phyloP scores from a whole-genome alignment of 2,888 invertebrate species.

The Salticus scenicus region DNA sequence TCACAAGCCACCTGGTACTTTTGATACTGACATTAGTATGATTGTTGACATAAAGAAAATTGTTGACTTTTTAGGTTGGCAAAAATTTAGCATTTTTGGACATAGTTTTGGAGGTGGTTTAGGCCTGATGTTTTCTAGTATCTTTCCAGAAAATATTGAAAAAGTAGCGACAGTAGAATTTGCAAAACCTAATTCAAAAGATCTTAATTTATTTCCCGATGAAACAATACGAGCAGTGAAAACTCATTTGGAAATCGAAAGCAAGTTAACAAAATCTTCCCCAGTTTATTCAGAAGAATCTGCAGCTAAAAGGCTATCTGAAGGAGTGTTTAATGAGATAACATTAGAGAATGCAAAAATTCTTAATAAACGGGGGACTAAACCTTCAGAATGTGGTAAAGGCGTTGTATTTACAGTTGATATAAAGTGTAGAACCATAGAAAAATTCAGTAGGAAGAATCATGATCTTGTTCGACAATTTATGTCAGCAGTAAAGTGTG shows the following conservation, averaged over 20 bases:
- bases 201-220: conserved; percentile 31
- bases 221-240: conserved; percentile 31
- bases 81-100: conserved; percentile 70
- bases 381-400: conserved; percentile 75
- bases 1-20: conserved; percentile 67
- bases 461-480: conserved; percentile 77
- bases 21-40: conserved; percentile 63
- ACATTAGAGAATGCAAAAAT: conserved; percentile 82
- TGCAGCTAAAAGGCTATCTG: conserved; percentile 50
- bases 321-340: conserved; percentile 55
- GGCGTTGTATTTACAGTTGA: conserved; percentile 84
- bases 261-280: conserved; percentile 21
- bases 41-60: conserved; percentile 60
- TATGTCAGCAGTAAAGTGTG: conserved; percentile 80
- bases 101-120: conserved; percentile 78
- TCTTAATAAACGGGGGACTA: conserved; percentile 83
- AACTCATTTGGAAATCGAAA: conserved; percentile 45
- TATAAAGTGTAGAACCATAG: conserved; percentile 81
- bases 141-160: conserved; percentile 74
- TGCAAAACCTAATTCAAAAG: conserved; percentile 67
- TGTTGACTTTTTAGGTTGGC: conserved; percentile 68
- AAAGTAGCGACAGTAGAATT: conserved; percentile 73
- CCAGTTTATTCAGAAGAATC: conserved; percentile 63
- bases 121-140: conserved; percentile 75
- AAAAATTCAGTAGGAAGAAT: conserved; percentile 24